Evolutionary conservation across 2,113 vertebrate species (phyloP).

Genomic region (Rhadina sibilatrix): DNA sequence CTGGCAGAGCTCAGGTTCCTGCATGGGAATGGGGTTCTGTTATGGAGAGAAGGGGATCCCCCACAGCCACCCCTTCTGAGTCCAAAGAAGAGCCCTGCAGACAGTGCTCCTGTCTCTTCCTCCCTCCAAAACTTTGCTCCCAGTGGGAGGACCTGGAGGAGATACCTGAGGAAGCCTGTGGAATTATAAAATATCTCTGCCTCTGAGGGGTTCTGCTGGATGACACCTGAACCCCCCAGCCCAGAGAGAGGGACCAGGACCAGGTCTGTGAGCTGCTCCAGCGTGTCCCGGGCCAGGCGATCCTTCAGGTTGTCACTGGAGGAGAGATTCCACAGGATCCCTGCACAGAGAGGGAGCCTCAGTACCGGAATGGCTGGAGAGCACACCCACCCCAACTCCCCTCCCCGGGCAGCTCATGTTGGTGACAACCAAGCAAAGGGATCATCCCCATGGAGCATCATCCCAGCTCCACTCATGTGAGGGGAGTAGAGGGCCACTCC

Average conservation of each 20-base stretch:
- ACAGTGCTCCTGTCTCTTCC: not conserved
- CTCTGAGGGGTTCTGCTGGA: constrained; percentile 83
- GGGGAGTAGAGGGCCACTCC: no score
- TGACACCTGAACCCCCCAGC: constrained; percentile 58
- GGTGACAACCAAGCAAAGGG: rapidly evolving
- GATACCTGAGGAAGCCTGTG: constrained; percentile 92
- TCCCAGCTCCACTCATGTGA: rapidly evolving
- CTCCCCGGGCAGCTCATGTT: rapidly evolving
- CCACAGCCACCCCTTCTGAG: not conserved
- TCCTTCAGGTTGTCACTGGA: constrained; percentile 95
- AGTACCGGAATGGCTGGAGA: rapidly evolving
- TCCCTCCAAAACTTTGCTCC: not conserved
- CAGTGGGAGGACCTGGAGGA: not conserved
- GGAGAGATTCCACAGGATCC: constrained; percentile 96
- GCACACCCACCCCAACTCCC: rapidly evolving
- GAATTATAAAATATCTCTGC: constrained; percentile 91
- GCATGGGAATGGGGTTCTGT: not conserved
- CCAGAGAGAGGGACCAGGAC: constrained; percentile 86
- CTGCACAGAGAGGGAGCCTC: constrained; percentile 39
- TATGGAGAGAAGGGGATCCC: not conserved
- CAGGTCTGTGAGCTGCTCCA: constrained; percentile 85
- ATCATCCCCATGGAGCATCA: rapidly evolving
- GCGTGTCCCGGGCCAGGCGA: constrained; percentile 83
- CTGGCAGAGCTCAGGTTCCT: constrained; percentile 96
- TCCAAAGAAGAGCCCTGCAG: not conserved